Evolutionary conservation across 1,140 invertebrate species (phyloP).

Genomic region (Drosophila gunungcola): DNA sequence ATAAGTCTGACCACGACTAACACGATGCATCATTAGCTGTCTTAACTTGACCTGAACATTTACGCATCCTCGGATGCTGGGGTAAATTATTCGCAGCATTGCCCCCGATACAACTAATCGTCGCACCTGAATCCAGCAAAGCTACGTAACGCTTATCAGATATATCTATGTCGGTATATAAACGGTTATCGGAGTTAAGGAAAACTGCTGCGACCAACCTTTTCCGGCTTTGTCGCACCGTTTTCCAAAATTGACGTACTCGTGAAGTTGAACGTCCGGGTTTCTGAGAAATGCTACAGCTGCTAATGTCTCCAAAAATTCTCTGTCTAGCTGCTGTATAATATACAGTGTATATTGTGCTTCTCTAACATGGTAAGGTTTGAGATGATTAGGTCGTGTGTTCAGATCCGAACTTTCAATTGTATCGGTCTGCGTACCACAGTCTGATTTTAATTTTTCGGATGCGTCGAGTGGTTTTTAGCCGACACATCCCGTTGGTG

Average conservation of each 20-base stretch:
- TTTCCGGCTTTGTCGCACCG: not conserved
- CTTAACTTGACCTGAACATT: slow-evolving; percentile 1
- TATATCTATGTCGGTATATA: not conserved
- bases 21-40: slow-evolving; percentile 1
- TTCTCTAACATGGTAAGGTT: no score
- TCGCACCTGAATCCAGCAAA: not conserved
- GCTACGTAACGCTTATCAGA: not conserved
- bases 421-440: not conserved
- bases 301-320: not conserved
- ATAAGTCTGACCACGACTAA: not conserved
- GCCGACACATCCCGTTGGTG: not conserved
- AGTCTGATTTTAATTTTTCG: not conserved
- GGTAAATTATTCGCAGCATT: not conserved
- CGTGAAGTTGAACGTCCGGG: not conserved
- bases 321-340: not conserved
- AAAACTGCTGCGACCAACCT: not conserved
- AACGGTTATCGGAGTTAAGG: not conserved
- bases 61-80: not conserved
- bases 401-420: not conserved
- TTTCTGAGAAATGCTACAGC: not conserved
- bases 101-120: not conserved
- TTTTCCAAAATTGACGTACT: not conserved
- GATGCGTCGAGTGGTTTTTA: not conserved
- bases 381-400: no score
- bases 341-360: no score